phyloP scores from a whole-genome alignment of 2,113 vertebrate species.

The Sphaerodactylus townsendi region DNA sequence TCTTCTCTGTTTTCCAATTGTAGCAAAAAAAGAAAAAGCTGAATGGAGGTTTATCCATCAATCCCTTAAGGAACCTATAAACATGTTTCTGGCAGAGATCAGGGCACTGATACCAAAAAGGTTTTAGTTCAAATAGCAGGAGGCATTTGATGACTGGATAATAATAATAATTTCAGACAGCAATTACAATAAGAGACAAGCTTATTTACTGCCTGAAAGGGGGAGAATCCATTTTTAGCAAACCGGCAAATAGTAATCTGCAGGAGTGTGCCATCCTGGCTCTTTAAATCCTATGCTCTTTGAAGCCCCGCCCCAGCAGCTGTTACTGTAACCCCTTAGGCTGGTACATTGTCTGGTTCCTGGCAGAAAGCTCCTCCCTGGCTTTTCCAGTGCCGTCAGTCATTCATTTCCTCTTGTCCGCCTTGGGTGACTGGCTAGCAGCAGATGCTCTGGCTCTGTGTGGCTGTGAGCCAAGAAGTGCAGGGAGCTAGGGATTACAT shows the following conservation, averaged over 20 bases:
- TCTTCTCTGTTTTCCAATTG: not conserved
- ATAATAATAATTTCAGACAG: not conserved
- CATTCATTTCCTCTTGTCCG: constrained; percentile 3
- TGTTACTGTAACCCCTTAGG: not conserved
- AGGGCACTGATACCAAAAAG: not conserved
- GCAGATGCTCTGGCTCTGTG: constrained; percentile 14
- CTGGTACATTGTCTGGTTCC: not conserved
- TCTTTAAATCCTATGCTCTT: not conserved
- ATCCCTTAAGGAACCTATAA: not conserved
- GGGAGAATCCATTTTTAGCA: not conserved
- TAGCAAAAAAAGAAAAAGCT: too few species aligned
- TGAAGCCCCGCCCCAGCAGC: not conserved
- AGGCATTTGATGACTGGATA: not conserved
- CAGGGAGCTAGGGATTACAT: not conserved
- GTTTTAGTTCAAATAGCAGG: not conserved
- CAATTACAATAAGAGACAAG: not conserved
- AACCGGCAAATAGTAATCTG: not conserved
- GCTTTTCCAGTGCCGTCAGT: constrained; percentile 3
- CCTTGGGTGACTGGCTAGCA: constrained; percentile 1
- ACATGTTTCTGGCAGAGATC: not conserved
- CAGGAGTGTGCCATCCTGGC: not conserved
- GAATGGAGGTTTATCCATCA: not conserved
- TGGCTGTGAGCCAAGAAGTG: constrained; percentile 9
- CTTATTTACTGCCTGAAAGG: too few species aligned
- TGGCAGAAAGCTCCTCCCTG: not conserved